Evolutionary conservation across 1,140 invertebrate species (phyloP).

Genomic region (Hermatobates lingyangjiaoensis): DNA sequence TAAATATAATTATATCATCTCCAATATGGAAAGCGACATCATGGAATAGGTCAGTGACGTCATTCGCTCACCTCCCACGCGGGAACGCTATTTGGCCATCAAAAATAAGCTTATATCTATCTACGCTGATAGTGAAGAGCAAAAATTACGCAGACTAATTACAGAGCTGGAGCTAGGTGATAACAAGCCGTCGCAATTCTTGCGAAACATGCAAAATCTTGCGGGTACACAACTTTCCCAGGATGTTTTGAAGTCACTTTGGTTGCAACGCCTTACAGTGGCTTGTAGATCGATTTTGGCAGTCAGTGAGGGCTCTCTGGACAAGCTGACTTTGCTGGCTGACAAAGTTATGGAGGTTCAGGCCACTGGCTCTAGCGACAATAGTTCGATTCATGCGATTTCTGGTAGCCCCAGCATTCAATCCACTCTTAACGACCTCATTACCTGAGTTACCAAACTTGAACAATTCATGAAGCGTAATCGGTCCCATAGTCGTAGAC

Average conservation of each 20-base stretch:
- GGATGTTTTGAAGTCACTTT: not conserved
- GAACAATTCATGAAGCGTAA: no score
- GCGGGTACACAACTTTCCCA: not conserved
- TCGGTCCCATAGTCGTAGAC: no score
- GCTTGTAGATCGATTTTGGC: not conserved
- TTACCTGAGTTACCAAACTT: no score
- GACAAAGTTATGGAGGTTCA: not conserved
- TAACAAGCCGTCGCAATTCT: not conserved
- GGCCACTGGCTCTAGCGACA: no score
- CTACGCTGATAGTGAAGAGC: slow-evolving; percentile 1
- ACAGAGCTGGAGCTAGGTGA: not conserved
- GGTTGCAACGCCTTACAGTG: not conserved
- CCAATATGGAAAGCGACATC: slow-evolving; percentile 16
- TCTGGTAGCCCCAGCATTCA: no score
- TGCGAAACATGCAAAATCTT: not conserved
- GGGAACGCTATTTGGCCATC: not conserved
- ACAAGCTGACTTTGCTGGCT: not conserved
- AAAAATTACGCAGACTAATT: not conserved
- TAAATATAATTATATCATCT: slow-evolving; percentile 38
- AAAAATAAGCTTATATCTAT: not conserved
- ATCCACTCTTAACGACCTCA: no score
- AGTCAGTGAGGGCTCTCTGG: not conserved
- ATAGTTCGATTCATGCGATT: no score
- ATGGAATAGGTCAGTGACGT: slow-evolving; percentile 2
- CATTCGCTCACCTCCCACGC: not conserved